These are phyloP conservation scores for Ptiloglossa arizonensis DNA, from an alignment of 1,140 invertebrate species.

Conservation along the genomic window DNA sequence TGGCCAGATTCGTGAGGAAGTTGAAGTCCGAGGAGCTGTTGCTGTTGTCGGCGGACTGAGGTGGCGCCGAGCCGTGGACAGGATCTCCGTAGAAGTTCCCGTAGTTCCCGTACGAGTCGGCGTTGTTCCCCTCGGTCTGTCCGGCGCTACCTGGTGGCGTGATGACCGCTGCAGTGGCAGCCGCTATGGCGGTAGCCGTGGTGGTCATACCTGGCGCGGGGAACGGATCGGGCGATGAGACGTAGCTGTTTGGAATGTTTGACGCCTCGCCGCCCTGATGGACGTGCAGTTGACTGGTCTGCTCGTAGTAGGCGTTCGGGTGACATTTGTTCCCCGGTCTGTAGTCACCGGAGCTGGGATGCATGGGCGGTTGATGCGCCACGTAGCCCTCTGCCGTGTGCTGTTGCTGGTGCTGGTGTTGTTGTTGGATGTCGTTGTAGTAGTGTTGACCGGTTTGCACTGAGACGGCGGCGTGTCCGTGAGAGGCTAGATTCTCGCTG, in stretches of 20 bases:
- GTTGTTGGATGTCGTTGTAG: constrained; percentile 74
- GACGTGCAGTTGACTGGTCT: constrained; percentile 74
- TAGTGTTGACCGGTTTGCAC: constrained; percentile 73
- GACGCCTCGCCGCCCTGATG: constrained; percentile 82
- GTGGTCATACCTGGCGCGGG: constrained; percentile 80
- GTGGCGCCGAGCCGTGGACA: constrained; percentile 81
- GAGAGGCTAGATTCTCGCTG: constrained; percentile 66
- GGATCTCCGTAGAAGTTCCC: constrained; percentile 86
- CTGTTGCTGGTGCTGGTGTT: constrained; percentile 71
- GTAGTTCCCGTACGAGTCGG: constrained; percentile 86
- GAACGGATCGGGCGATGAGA: constrained; percentile 80
- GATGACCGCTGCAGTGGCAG: constrained; percentile 83
- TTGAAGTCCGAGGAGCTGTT: constrained; percentile 96
- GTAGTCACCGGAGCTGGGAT: constrained; percentile 68
- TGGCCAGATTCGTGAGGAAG: constrained; percentile 93
- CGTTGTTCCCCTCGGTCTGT: constrained; percentile 81
- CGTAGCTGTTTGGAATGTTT: constrained; percentile 79
- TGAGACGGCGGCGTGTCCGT: constrained; percentile 62
- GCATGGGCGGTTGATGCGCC: constrained; percentile 71
- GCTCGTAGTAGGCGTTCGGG: constrained; percentile 79
- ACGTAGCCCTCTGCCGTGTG: constrained; percentile 70
- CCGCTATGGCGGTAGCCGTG: constrained; percentile 83
- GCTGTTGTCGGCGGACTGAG: constrained; percentile 88
- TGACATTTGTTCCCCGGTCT: constrained; percentile 72
- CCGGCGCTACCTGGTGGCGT: constrained; percentile 83